These are phyloP conservation scores for Chrysopilus asiliformis DNA, from an alignment of 2,888 invertebrate species.

Conservation along the genomic window DNA sequence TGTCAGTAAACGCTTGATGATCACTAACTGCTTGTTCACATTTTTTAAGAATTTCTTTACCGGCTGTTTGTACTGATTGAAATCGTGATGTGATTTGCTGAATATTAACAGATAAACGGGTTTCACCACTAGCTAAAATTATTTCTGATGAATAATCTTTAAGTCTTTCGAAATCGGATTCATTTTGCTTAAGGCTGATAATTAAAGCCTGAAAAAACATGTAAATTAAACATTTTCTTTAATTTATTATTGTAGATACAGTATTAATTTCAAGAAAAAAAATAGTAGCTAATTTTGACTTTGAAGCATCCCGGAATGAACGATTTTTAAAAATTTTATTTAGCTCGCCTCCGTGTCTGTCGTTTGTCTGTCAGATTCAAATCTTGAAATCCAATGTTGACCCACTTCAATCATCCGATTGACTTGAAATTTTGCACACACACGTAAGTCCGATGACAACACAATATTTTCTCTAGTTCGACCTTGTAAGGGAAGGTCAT, in stretches of 20 bases:
- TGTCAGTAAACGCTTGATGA: slow-evolving; percentile 65
- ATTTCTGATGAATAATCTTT: slow-evolving; percentile 75
- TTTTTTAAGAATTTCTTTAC: slow-evolving; percentile 81
- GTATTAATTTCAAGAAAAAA: no score
- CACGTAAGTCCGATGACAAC: no score
- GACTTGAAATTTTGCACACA: no score
- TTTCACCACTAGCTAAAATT: slow-evolving; percentile 72
- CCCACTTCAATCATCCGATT: no score
- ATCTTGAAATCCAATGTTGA: no score
- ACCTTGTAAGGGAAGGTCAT: no score
- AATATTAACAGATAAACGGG: slow-evolving; percentile 72
- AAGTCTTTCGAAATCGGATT: slow-evolving; percentile 74
- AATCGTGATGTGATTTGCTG: slow-evolving; percentile 83
- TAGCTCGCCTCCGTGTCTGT: no score
- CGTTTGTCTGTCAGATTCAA: no score
- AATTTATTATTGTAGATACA: background rate
- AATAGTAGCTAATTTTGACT: no score
- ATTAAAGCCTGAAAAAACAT: slow-evolving; percentile 48
- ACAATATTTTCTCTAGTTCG: no score
- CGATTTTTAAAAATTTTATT: no score
- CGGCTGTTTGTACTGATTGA: slow-evolving; percentile 77
- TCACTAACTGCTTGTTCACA: slow-evolving; percentile 79
- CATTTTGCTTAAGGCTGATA: slow-evolving; percentile 66
- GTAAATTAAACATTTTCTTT: background rate
- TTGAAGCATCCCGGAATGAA: no score